A percentile compares a stretch with the other conserved stretches of the same genome.
Conservation (phyloP, 2,888 invertebrate genomes). For the Busseola fusca region DNA sequence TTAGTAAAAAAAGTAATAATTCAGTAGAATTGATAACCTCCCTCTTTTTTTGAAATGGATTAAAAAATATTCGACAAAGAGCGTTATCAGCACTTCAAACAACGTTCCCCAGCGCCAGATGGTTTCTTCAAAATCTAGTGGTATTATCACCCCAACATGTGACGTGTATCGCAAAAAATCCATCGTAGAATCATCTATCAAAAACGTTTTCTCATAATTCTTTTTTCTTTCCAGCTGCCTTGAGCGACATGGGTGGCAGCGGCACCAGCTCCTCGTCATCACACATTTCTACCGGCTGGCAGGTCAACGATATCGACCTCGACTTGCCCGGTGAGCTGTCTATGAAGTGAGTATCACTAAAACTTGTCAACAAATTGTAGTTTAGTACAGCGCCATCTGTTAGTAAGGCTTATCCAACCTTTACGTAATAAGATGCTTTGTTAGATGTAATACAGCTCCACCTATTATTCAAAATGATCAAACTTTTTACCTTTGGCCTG, state of each 20-base stretch:
- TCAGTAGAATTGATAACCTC: too few species aligned
- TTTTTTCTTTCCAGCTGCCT: slow-evolving; percentile 71
- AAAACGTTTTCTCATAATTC: neutral
- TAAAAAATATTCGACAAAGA: too few species aligned
- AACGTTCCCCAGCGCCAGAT: neutral
- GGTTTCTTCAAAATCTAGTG: neutral
- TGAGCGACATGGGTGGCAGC: slow-evolving; percentile 85
- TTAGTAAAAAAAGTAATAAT: too few species aligned
- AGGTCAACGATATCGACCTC: slow-evolving; percentile 87
- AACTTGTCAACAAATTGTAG: neutral
- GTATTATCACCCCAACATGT: neutral
- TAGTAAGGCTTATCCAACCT: neutral
- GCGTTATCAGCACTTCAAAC: neutral
- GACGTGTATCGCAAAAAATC: neutral
- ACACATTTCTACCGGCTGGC: slow-evolving; percentile 86
- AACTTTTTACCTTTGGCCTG: neutral
- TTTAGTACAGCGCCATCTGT: slow-evolving; percentile 14
- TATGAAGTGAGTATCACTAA: slow-evolving; percentile 80
- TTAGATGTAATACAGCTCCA: neutral
- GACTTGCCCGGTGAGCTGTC: slow-evolving; percentile 85
- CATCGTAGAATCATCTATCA: neutral
- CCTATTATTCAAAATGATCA: neutral
- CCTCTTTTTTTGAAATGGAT: too few species aligned
- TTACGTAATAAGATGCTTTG: neutral
- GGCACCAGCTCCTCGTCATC: slow-evolving; percentile 85